Base-by-base conservation (phyloP, 2,113 vertebrate genomes). In the Lates calcarifer region DNA sequence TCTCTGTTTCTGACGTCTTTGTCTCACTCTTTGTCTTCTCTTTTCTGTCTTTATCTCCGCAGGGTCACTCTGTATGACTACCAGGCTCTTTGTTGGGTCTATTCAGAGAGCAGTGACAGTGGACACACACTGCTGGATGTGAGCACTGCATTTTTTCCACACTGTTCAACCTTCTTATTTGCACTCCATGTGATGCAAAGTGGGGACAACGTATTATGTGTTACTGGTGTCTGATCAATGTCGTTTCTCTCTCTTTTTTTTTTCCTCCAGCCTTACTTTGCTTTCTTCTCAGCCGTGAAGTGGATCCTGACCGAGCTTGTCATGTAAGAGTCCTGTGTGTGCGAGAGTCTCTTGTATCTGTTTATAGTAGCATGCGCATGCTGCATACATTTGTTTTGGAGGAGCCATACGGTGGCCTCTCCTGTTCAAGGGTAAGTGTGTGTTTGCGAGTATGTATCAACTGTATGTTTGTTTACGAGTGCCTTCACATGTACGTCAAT, bases 1-100 rank as follows among this genome's bases (percentile, higher is more conserved):
- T 51, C n/a, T 63, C 24, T 62, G 1, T 84, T 55, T 67, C 14
- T 60, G 28, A 63, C 71, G 28, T 33, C 28, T 60, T 20, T 60
- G 39, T 20, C 49, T 63, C 26, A 7, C 35, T 62, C 29, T 65
- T 35, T 49, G 5, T 7, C 5, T n/a, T 65, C 26, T 35, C 26
- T 72, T 63, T 58, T 26, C 47, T 62, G 2, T 77, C 13, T 64
- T 68, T 75, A 74, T 86, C 75, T 90, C 67, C 69, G 2, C 84
- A 99, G 98, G 93, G 97, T 99, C 81, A 99, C 96, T 20, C 95
- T 99, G 58, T 99, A 98, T 88, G 97, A 99, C 95, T 99, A 98
- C 92, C 98, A 98, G 87, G 98, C 98, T 92, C 96, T 98, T 88
- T 99, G 98, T 74, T 96, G 95, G 94, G 96, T 97, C 85, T 97